These are phyloP conservation scores for Heliconius congener DNA, from an alignment of 1,140 invertebrate genomes.

Conservation along the genomic window DNA sequence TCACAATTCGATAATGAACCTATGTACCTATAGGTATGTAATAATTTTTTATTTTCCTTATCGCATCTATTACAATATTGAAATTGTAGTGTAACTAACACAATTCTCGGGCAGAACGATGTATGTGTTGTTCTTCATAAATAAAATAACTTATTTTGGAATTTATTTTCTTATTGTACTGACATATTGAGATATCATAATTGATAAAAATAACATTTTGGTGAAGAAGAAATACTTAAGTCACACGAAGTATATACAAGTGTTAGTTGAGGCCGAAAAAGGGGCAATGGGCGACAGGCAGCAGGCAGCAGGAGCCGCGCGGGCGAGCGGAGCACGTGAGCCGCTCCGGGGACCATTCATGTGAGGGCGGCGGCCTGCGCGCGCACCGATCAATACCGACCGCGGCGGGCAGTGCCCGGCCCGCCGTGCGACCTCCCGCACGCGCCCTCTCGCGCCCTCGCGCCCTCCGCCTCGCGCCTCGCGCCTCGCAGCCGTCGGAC, in stretches of 20 bases:
- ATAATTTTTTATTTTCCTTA: no score
- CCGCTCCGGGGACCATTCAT: slow-evolving; percentile 64
- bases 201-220: background rate
- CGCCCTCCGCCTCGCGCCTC: slow-evolving; percentile 35
- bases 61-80: no score
- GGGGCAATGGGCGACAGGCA: background rate
- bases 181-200: background rate
- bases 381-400: slow-evolving; percentile 69
- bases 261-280: background rate
- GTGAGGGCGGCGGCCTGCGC: slow-evolving; percentile 69
- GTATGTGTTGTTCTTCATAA: no score
- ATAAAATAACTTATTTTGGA: no score
- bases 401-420: slow-evolving; percentile 66
- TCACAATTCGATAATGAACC: no score
- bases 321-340: slow-evolving; percentile 38
- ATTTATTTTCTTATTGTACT: no score
- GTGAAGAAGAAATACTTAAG: background rate
- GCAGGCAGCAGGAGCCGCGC: background rate
- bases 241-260: background rate
- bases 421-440: slow-evolving; percentile 64
- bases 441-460: slow-evolving; percentile 47
- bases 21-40: no score
- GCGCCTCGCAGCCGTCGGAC: slow-evolving; percentile 42
- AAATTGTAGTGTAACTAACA: no score
- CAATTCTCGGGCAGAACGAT: no score